Percentiles rank a stretch among this genome's conserved stretches.
phyloP scores from a whole-genome alignment of 2,797 vertebrate genomes.

The Trichosurus vulpecula region DNA sequence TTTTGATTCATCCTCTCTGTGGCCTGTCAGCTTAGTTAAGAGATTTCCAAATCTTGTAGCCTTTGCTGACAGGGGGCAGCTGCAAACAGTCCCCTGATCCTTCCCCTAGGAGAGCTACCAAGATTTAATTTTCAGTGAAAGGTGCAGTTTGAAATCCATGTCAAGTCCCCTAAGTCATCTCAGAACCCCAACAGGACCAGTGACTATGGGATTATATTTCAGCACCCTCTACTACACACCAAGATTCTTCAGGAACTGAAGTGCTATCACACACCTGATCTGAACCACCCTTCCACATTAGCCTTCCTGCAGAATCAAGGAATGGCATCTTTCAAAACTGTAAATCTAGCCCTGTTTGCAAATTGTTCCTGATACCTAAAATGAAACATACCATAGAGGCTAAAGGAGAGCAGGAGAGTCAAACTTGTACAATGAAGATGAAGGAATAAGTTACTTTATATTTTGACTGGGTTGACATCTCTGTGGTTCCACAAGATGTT shows the following conservation, averaged over 20 bases:
- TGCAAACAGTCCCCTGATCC: constrained; percentile 87
- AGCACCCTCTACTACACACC: constrained; percentile 68
- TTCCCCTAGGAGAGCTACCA: constrained; percentile 85
- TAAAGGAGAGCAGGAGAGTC: background rate
- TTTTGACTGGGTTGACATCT: constrained; percentile 19
- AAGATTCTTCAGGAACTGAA: constrained; percentile 78
- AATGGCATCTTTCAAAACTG: constrained; percentile 53
- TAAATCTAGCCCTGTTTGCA: background rate
- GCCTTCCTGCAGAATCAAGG: constrained; percentile 60
- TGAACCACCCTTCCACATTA: constrained; percentile 60
- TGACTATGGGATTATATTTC: constrained; percentile 80
- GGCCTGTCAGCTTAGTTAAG: constrained; percentile 90
- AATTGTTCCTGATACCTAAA: background rate
- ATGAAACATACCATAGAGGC: background rate
- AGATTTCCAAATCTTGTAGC: constrained; percentile 88
- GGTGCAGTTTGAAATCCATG: constrained; percentile 86
- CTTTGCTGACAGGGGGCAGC: constrained; percentile 87
- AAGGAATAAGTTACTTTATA: constrained; percentile 24
- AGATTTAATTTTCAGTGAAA: constrained; percentile 89
- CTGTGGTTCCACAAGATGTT: constrained; percentile 14
- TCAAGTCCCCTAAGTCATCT: constrained; percentile 86
- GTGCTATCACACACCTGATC: constrained; percentile 66
- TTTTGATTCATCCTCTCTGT: constrained; percentile 85
- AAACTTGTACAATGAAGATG: constrained; percentile 22
- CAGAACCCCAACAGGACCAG: constrained; percentile 81